Evolutionary conservation across 2,113 vertebrate genomes (phyloP).

Genomic region (Leptobrachium leishanense): DNA sequence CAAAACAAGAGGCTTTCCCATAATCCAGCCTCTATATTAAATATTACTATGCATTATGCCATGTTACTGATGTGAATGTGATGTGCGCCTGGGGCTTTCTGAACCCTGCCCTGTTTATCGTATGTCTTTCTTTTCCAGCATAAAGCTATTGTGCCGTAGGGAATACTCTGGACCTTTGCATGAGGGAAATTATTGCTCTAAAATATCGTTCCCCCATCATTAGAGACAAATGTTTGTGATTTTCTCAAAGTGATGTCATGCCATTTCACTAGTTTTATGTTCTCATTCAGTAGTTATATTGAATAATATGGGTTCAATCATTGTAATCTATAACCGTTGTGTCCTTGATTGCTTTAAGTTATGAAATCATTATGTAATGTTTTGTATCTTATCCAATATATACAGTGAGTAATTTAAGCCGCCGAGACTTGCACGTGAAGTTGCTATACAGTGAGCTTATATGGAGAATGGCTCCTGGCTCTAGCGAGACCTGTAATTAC

Average conservation of each 20-base stretch:
- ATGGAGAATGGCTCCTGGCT: not conserved
- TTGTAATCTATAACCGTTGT: constrained; percentile 32
- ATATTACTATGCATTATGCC: constrained; percentile 8
- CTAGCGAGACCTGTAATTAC: not conserved
- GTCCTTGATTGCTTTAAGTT: constrained; percentile 26
- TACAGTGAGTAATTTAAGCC: constrained; percentile 7
- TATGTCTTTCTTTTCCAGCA: constrained; percentile 36
- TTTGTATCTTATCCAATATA: constrained; percentile 33
- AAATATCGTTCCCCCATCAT: constrained; percentile 26
- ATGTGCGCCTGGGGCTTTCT: not conserved
- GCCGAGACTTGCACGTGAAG: not conserved
- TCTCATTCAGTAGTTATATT: constrained; percentile 34
- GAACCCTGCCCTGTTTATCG: constrained; percentile 31
- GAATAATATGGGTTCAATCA: constrained; percentile 32
- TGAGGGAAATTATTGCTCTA: constrained; percentile 33
- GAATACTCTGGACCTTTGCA: constrained; percentile 29
- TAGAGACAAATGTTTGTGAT: constrained; percentile 41
- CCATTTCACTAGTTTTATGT: constrained; percentile 35
- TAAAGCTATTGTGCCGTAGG: constrained; percentile 14
- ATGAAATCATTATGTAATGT: constrained; percentile 25
- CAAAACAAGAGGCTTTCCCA: too few relatives aligned
- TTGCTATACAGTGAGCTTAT: not conserved
- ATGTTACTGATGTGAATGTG: not conserved
- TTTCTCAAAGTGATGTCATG: constrained; percentile 39
- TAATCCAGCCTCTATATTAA: not conserved